phyloP scores from a whole-genome alignment of 2,113 vertebrate genomes.

The Ctenomys sociabilis region DNA sequence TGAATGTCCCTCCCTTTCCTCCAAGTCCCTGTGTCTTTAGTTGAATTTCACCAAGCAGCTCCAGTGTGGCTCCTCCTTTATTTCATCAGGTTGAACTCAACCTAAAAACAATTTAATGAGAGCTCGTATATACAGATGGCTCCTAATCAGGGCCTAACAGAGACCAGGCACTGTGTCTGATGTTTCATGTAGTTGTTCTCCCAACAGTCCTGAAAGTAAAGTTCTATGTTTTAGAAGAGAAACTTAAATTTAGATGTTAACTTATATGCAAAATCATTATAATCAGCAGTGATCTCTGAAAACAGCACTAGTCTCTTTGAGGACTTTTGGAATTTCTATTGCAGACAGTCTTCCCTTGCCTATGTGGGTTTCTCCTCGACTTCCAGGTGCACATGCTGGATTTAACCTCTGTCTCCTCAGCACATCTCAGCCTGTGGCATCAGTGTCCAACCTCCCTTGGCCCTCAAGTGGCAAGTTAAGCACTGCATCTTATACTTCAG shows the following conservation, averaged over 20 bases:
- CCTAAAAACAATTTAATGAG: slow-evolving; percentile 19
- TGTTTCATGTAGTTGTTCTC: neutral
- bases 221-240: slow-evolving; percentile 28
- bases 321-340: neutral
- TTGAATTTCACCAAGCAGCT: too few relatives aligned
- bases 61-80: too few relatives aligned
- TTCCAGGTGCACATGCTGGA: neutral
- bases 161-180: neutral
- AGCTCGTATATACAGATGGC: neutral
- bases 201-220: neutral
- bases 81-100: too few relatives aligned
- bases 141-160: neutral
- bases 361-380: neutral
- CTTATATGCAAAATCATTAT: neutral
- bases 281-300: neutral
- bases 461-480: neutral
- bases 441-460: neutral
- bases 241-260: neutral
- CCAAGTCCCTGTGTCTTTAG: too few relatives aligned
- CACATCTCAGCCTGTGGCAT: neutral
- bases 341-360: neutral
- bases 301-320: neutral
- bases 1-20: too few relatives aligned
- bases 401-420: neutral
- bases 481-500: neutral